These are phyloP conservation scores for Eupithecia pulchellata DNA, from an alignment of 2,888 invertebrate genomes.

Conservation along the genomic window DNA sequence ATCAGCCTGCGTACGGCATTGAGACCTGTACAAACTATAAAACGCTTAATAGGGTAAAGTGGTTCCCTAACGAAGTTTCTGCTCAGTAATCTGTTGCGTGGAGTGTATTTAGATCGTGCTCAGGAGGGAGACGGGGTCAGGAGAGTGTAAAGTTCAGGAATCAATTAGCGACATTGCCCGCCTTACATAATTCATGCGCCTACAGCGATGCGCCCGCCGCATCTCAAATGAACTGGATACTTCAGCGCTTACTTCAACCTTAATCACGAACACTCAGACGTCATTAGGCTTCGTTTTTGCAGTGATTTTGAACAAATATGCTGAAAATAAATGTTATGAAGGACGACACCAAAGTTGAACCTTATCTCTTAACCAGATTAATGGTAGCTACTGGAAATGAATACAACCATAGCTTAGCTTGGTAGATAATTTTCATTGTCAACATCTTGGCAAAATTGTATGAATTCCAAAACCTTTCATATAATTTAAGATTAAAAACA, in stretches of 20 bases:
- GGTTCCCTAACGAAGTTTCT: conserved; percentile 41
- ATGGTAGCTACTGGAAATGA: not conserved
- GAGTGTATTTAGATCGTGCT: conserved; percentile 43
- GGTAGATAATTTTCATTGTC: not conserved
- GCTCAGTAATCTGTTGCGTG: conserved; percentile 41
- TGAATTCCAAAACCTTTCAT: not conserved
- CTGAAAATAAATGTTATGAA: not conserved
- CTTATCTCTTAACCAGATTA: not conserved
- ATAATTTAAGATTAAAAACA: not conserved
- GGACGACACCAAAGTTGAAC: not conserved
- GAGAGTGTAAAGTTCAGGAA: conserved; percentile 61
- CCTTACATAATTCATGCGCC: conserved; percentile 68
- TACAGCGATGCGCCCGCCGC: conserved; percentile 37
- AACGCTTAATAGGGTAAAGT: conserved; percentile 33
- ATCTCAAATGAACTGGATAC: conserved; percentile 29
- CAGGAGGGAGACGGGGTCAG: conserved; percentile 46
- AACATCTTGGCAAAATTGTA: not conserved
- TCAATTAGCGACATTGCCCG: conserved; percentile 64
- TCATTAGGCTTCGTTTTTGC: conserved; percentile 14
- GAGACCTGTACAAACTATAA: conserved; percentile 37
- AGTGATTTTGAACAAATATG: not conserved
- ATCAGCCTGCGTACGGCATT: conserved; percentile 25
- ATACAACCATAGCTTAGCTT: not conserved
- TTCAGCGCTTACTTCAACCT: conserved; percentile 17
- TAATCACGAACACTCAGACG: conserved; percentile 8